Base-by-base conservation (phyloP, 2,797 vertebrate genomes). In the Chrysolophus pictus region DNA sequence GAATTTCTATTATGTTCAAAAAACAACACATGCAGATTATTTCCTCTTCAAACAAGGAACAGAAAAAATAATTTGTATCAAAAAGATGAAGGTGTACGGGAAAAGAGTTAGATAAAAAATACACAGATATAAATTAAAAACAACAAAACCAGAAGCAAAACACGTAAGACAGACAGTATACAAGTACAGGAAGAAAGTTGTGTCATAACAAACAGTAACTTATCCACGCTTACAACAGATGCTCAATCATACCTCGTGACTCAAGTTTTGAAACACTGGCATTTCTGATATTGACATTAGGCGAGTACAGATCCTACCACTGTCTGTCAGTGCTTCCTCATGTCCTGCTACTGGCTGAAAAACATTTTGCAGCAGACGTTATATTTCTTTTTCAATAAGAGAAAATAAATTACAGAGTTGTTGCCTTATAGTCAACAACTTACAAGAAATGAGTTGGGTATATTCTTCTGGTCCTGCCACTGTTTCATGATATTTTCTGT, bases 201-300 rank as follows among this genome's bases (percentile, higher is more conserved):
- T 26, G 22, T 49, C 11, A 15, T 18, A 91, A 77, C 12, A 75
- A 59, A 58, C 1, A 92, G 21, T 39, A 95, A 73, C 64, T 64
- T n/a, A 11, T 9, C 15, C 33, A 55, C 67, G 83, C 37, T 91
- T 88, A 74, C 3, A 94, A 53, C 18, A 81, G 42, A 84, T 46
- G 42, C 60, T 72, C 35, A 88, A 21, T 75, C 92, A 70, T 97
- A 97, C 97, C 97, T 97, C 97, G 37, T 95, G 95, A 84, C 97
- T 97, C 95, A 96, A 88, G 59, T 88, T 93, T 63, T 74, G 91
- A 95, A 95, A 97, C 3, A 90, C 87, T 42, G 93, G 42, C 94
- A 96, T 96, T 93, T 73, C 87, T 19, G 97, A 94, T 82, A 97
- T 75, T 26, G 96, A 97, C 93, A 96, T 95, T 31, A 94, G 81